Conservation (phyloP, 2,888 invertebrate genomes). For the Cheiracanthium punctorium region DNA sequence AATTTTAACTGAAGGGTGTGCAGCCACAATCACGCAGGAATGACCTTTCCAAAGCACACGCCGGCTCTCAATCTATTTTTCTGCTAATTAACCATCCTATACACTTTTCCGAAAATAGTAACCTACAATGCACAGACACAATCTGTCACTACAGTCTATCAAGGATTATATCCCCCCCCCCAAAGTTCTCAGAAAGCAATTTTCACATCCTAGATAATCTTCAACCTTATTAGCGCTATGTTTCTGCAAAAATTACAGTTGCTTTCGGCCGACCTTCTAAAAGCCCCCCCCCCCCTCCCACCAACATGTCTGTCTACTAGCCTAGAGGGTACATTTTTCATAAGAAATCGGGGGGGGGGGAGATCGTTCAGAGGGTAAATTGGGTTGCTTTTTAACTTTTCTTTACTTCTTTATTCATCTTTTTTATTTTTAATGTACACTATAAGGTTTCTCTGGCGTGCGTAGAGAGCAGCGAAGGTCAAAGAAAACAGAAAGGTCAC, state of each 20-base stretch:
- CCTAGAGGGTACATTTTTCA: background rate
- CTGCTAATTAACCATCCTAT: no score
- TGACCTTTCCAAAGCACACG: no score
- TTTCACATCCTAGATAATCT: background rate
- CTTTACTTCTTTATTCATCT: background rate
- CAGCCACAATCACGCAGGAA: no score
- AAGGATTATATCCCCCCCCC: no score
- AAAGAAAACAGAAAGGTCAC: background rate
- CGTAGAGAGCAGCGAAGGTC: background rate
- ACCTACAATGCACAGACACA: no score
- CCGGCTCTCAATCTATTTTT: no score
- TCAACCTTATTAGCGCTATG: background rate
- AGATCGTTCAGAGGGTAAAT: background rate
- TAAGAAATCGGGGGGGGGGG: background rate
- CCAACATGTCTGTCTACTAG: background rate
- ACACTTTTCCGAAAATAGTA: no score
- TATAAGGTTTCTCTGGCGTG: background rate
- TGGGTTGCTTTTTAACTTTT: background rate
- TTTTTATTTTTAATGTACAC: no score
- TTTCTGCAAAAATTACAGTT: background rate
- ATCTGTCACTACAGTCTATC: background rate
- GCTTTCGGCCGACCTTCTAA: background rate
- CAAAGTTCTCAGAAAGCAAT: background rate
- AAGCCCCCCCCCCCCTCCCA: background rate
- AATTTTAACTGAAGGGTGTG: no score